phyloP scores from a whole-genome alignment of 2,113 vertebrate genomes.

The Origma solitaria region DNA sequence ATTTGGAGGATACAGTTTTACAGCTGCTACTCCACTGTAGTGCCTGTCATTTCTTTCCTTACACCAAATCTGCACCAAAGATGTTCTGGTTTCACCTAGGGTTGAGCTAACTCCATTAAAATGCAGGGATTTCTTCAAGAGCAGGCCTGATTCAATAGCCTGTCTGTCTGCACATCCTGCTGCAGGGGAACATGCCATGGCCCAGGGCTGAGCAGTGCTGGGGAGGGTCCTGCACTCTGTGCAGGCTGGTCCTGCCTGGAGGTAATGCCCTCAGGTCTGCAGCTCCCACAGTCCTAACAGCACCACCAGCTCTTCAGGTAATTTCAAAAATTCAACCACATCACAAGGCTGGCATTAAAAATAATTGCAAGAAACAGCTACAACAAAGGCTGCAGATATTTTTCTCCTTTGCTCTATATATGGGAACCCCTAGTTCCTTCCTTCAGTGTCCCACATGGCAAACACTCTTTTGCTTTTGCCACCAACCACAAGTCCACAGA shows the following conservation, averaged over 20 bases:
- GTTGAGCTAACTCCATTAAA: background rate
- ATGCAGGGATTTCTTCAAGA: background rate
- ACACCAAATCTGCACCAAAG: background rate
- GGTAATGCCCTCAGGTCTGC: accelerated
- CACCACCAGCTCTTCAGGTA: background rate
- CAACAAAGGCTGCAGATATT: background rate
- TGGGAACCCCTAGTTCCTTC: background rate
- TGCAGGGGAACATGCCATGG: background rate
- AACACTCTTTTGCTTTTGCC: background rate
- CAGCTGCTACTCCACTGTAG: background rate
- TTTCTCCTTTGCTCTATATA: background rate
- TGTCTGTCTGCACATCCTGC: accelerated
- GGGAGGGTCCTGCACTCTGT: background rate
- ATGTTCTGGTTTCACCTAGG: background rate
- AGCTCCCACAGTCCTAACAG: accelerated
- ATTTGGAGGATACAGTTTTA: background rate
- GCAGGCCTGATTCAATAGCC: background rate
- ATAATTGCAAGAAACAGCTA: background rate
- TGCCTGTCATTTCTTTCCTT: background rate
- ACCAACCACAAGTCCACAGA: background rate
- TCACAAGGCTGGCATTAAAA: background rate
- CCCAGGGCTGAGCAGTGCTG: accelerated
- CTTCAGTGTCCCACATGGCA: background rate
- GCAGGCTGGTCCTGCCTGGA: background rate
- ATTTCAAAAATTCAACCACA: background rate